phyloP scores from a whole-genome alignment of 2,888 invertebrate species.

The Cataglyphis altisquamis region DNA sequence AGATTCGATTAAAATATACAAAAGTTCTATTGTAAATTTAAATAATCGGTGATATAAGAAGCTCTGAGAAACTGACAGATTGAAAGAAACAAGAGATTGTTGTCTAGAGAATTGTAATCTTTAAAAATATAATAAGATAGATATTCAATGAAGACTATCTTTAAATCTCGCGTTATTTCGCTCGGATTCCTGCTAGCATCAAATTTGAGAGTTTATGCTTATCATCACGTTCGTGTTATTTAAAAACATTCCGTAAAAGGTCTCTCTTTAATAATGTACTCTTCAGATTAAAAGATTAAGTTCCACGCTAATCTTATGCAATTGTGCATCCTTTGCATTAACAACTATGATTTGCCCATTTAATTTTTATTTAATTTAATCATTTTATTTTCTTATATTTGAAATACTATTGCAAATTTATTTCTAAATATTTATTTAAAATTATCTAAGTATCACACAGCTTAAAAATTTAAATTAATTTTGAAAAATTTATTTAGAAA shows the following conservation, averaged over 20 bases:
- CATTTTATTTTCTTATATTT: background rate
- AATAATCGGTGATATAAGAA: background rate
- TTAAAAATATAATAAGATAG: background rate
- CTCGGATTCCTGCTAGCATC: background rate
- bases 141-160: background rate
- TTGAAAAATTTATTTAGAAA: background rate
- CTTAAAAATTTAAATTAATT: background rate
- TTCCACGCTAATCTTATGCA: constrained; percentile 21
- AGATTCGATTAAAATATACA: background rate
- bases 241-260: constrained; percentile 34
- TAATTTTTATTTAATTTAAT: background rate
- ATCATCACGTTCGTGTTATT: constrained; percentile 28
- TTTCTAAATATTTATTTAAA: background rate
- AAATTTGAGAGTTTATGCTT: constrained; percentile 23
- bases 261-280: constrained; percentile 11
- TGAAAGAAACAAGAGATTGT: background rate
- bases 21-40: background rate
- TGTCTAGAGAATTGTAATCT: background rate
- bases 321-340: background rate
- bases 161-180: background rate
- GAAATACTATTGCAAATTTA: background rate
- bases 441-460: background rate
- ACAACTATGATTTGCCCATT: background rate
- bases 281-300: constrained; percentile 26
- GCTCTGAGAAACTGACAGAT: background rate